Percentiles rank a stretch among this genome's conserved stretches.
phyloP scores from a whole-genome alignment of 2,888 invertebrate species.

The Drosophila helvetica region DNA sequence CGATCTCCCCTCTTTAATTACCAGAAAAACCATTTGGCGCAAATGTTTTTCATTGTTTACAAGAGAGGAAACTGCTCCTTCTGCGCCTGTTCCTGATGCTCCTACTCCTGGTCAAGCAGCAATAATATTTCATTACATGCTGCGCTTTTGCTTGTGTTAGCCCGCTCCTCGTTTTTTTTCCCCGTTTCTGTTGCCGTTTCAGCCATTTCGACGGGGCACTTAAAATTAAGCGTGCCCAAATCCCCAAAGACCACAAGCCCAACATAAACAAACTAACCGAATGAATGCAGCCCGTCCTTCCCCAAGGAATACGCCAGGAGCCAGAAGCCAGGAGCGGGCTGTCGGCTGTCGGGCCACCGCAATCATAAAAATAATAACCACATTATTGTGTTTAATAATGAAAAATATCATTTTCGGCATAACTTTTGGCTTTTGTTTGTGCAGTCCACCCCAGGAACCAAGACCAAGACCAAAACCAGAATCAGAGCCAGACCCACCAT shows the following conservation, averaged over 20 bases:
- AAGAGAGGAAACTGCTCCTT: slow-evolving; percentile 18
- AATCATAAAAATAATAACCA: slow-evolving; percentile 81
- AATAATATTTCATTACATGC: slow-evolving; percentile 73
- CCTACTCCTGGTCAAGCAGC: slow-evolving; percentile 54
- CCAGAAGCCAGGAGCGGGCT: slow-evolving; percentile 4
- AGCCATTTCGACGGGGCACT: slow-evolving; percentile 79
- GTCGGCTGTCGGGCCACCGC: slow-evolving; percentile 54
- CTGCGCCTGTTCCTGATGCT: background rate
- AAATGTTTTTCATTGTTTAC: slow-evolving; percentile 68
- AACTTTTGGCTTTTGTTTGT: slow-evolving; percentile 77
- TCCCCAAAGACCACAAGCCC: slow-evolving; percentile 79
- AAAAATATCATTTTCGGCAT: slow-evolving; percentile 79
- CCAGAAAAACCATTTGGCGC: slow-evolving; percentile 68
- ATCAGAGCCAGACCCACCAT: slow-evolving; percentile 20
- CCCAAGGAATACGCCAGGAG: slow-evolving; percentile 55
- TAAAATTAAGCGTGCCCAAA: slow-evolving; percentile 82
- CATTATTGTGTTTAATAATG: slow-evolving; percentile 81
- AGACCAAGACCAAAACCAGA: too few species aligned
- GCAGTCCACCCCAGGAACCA: slow-evolving; percentile 28
- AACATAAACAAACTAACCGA: slow-evolving; percentile 80
- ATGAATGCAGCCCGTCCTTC: slow-evolving; percentile 68
- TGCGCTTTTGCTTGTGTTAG: slow-evolving; percentile 42
- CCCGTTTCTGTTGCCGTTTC: slow-evolving; percentile 30
- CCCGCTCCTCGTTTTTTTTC: slow-evolving; percentile 3
- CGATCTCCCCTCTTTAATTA: slow-evolving; percentile 62